These are phyloP conservation scores for Hippocampus abdominalis DNA, from an alignment of 2,113 vertebrate species.

Conservation along the genomic window DNA sequence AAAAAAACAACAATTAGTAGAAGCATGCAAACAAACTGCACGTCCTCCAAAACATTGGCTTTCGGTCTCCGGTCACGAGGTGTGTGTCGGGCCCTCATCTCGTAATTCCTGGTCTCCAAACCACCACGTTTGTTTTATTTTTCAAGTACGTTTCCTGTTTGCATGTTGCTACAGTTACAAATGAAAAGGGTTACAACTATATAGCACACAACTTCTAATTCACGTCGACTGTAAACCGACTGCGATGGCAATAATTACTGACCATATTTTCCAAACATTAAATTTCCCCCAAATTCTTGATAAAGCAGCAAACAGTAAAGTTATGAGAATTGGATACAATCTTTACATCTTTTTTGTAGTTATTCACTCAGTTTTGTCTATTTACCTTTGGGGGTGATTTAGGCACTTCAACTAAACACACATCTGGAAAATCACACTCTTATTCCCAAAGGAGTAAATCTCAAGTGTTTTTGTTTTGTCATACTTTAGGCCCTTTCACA, in stretches of 20 bases:
- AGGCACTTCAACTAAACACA: too few relatives aligned
- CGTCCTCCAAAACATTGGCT: background rate
- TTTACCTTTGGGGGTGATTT: too few relatives aligned
- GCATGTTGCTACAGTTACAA: conserved; percentile 63
- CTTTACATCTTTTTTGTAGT: too few relatives aligned
- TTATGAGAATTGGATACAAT: too few relatives aligned
- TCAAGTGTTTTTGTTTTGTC: background rate
- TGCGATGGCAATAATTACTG: background rate
- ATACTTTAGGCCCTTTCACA: background rate
- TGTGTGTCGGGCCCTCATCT: conserved; percentile 37
- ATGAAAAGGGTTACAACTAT: conserved; percentile 32
- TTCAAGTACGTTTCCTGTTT: conserved; percentile 68
- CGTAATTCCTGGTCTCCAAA: conserved; percentile 45
- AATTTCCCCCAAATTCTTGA: too few relatives aligned
- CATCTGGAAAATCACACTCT: too few relatives aligned
- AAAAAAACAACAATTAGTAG: background rate
- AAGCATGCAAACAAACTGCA: background rate
- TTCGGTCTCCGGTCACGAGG: conserved; percentile 11
- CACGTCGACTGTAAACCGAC: conserved; percentile 16
- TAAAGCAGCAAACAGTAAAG: too few relatives aligned
- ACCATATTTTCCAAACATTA: too few relatives aligned
- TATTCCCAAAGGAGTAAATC: too few relatives aligned
- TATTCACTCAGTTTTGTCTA: too few relatives aligned
- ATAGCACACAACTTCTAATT: conserved; percentile 43
- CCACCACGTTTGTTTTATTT: conserved; percentile 63